Base-by-base conservation (phyloP, 2,888 invertebrate species). In the Pterostichus madidus region DNA sequence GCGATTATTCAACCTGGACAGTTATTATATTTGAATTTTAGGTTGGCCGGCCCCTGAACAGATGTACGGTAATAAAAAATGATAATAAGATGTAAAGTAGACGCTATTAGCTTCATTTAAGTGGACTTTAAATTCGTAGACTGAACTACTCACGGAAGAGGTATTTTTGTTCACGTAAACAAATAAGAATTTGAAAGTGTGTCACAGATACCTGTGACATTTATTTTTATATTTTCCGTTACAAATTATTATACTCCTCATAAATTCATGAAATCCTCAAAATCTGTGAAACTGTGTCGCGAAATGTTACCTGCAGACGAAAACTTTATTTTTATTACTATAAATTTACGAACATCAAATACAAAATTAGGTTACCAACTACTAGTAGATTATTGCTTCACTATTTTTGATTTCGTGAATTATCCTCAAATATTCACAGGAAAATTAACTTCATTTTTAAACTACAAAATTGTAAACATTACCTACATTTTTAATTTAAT, bases 21-120 rank as follows among this genome's bases (percentile, higher is more conserved):
- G 81, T 81, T 81, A 81, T 80, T 80, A 80, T 80, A 80, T 81
- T 81, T 81, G 81, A 75, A 59, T 59, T 75, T 73, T 56, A 73
- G 61, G 81, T 61, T 75, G 81, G 49, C 17, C 73, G 13, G 77
- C 53, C 77, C 11, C 56, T 17, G 13, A 75, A 81, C 81, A 81
- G 75, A 81, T 81, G 61, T 75, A 81, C 75, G 59, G 15, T 31
- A 44, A 75, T 81, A 81, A 81, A 81, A 81, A 80, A 80, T 80
- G 39, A 68, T 80, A 80, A 80, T 80, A 71, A 80, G 53, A 64
- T 80, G 79, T 78, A 78, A 61, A 59, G 61, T 59, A 15, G 78
- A 10, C 11, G 49, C 71, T 71, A 71, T 80, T 80, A 80, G 68
- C 68, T 80, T 80, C 35, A 80, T 71, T 68, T 71, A 56, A 80